Conservation (phyloP, 2,113 vertebrate genomes). For the Oryzias javanicus region DNA sequence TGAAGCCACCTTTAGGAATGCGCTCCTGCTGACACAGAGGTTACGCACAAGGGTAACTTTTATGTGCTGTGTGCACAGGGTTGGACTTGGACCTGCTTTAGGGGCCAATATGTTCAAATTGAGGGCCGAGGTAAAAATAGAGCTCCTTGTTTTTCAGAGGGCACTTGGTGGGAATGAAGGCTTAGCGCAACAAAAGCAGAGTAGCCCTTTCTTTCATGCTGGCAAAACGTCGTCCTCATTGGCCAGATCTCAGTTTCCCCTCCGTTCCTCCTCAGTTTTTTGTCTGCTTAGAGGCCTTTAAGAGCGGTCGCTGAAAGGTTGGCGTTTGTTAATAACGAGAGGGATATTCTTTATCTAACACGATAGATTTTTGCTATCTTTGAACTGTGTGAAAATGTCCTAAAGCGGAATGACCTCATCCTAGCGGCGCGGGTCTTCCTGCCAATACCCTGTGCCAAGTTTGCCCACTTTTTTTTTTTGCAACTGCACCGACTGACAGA, state of each 20-base stretch:
- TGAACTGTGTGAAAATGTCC: conserved; percentile 25
- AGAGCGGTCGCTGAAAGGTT: no score
- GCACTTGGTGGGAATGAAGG: conserved; percentile 67
- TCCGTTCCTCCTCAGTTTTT: conserved; percentile 46
- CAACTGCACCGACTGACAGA: conserved; percentile 24
- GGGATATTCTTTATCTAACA: no score
- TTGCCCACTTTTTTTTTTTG: conserved; percentile 6
- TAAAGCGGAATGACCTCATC: conserved; percentile 13
- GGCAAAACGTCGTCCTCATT: conserved; percentile 33
- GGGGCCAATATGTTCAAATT: conserved; percentile 53
- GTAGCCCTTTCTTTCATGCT: conserved; percentile 35
- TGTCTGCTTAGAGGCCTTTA: conserved; percentile 17
- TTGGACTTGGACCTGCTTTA: conserved; percentile 14
- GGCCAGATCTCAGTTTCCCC: conserved; percentile 56
- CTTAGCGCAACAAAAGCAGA: conserved; percentile 51
- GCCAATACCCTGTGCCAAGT: conserved; percentile 16
- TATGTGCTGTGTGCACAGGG: conserved; percentile 26
- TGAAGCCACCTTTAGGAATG: conserved; percentile 52
- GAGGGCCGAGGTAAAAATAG: conserved; percentile 68
- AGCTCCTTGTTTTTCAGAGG: conserved; percentile 56
- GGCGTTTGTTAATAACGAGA: no score
- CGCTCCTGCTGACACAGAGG: conserved; percentile 37
- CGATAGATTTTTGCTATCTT: no score
- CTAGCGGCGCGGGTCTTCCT: conserved; percentile 10
- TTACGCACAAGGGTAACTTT: conserved; percentile 47